Conservation (phyloP, 2,113 vertebrate species). For the Oncorhynchus tshawytscha region DNA sequence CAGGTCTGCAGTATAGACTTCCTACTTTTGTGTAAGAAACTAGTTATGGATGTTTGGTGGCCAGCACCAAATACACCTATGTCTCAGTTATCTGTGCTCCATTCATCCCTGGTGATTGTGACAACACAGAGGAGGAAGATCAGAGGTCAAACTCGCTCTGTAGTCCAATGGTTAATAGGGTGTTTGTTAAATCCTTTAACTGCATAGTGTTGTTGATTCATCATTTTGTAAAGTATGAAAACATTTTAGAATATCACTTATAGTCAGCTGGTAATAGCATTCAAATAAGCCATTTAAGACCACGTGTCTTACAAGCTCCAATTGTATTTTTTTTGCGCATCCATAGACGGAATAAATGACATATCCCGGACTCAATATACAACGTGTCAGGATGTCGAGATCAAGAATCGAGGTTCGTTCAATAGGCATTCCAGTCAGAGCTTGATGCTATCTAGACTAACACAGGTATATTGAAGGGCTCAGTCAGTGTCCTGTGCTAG, state of each 20-base stretch:
- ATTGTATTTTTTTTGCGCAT: conserved; percentile 1
- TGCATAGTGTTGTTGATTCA: conserved; percentile 35
- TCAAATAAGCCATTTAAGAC: conserved; percentile 8
- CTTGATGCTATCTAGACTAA: conserved; percentile 7
- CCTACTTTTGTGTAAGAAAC: conserved; percentile 17
- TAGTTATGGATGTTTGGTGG: conserved; percentile 42
- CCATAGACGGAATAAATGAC: conserved; percentile 1
- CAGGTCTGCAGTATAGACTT: conserved; percentile 6
- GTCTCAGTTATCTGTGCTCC: not conserved
- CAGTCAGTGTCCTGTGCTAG: conserved; percentile 7
- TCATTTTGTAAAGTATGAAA: conserved; percentile 5
- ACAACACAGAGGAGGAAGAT: too few species aligned
- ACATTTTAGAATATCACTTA: conserved; percentile 27
- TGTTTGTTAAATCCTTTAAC: not conserved
- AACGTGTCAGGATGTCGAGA: conserved; percentile 3
- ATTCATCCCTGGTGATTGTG: not conserved
- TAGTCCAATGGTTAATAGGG: not conserved
- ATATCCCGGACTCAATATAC: conserved; percentile 16
- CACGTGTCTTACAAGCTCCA: conserved; percentile 16
- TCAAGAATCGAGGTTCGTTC: conserved; percentile 7
- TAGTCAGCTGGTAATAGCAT: conserved; percentile 25
- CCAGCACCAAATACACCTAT: conserved; percentile 65
- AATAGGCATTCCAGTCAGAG: conserved; percentile 24
- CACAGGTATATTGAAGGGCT: not conserved
- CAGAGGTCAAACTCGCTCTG: not conserved